Base-by-base conservation (phyloP, 2,113 vertebrate genomes). In the Oenanthe melanoleuca region DNA sequence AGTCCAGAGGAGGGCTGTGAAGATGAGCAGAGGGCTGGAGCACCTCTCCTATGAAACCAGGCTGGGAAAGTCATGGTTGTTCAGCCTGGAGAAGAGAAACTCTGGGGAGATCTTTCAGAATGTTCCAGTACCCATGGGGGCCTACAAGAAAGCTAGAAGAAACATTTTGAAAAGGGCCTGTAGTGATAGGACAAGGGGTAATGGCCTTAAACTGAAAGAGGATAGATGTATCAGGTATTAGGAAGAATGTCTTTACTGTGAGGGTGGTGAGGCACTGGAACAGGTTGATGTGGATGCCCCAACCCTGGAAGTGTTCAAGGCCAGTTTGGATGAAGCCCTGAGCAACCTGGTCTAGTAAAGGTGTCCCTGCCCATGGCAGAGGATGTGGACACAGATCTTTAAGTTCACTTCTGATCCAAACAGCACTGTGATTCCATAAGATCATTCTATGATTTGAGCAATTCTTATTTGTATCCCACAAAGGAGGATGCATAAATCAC, bases 371-470 rank as follows among this genome's bases (percentile, higher is more conserved):
- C 63, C 14, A 18, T 13, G 21, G 47, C 25, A 69, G 34, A 34
- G 9, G 15, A 38, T 69, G 42, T 13, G n/a, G 14, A 88, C 15
- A 7, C 6, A 31, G 31, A 53, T 34, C 25, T 56, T 83, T 49
- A 83, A 61, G 9, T 17, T 50, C 19, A 3, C 14, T 70, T 63
- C 22, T 0, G 0, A 37, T 26, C 11, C 22, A 77, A 63, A 28
- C 3, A 26, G 33, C 28, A 33, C 10, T 33, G 13, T 56, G 56
- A 42, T 61, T 70, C 63, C 28, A 37, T 63, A 8, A 37, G 9
- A 37, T 49, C 31, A 42, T 42, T 42, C 25, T 17, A 31, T 55
- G 21, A 50, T 86, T 55, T 86, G 33, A 77, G 22, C 47, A 80
- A n/a, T 66, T 86, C 24, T 53, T 70, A 52, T 40, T 64, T 80